Base-by-base conservation (phyloP, 2,888 invertebrate species). In the Agrilus mali region DNA sequence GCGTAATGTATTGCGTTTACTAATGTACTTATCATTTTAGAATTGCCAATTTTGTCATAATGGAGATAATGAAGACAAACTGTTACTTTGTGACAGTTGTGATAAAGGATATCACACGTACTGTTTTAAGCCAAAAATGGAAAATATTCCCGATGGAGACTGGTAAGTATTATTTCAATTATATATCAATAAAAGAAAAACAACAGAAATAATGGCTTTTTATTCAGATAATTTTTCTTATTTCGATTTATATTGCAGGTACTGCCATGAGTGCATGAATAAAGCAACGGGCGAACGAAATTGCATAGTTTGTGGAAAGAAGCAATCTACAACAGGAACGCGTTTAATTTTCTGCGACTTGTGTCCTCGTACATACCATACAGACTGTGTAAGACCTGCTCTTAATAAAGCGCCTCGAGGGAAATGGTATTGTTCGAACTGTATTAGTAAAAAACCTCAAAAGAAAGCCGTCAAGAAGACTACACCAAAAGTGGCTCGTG, bases 91-190 rank as follows among this genome's bases (percentile, higher is more conserved):
- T 67, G 97, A 97, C 69, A 90, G 94, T 51, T 97, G 97, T 69
- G 97, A 97, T 69, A 89, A 92, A 65, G 97, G 96, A 40, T 96
- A 95, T 69, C 97, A 97, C 71, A 96, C 94, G 38, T 96, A 96
- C 66, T 97, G 97, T 72, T 96, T 97, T 75, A 92, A 89, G 70
- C 96, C 96, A 50, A 80, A 85, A 64, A 87, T 97, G 87, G 90
- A 90, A 46, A 83, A 83, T 59, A 95, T 97, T 67, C 96, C 97
- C 14, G 94, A 94, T 55, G 96, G 96, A 27, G 95, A 97, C 67
- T 97, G 96, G 96, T 89, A 61, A 74, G 79, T 67, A 14, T 48
- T 50, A 40, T 44, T 33, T 44, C 43, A 40, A 36, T 13, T 39
- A 39, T 34, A 35, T 15, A n/a, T 13, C 10, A 27, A 35, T 35